Percentiles rank a stretch among this genome's conserved stretches.
phyloP scores from a whole-genome alignment of 2,113 vertebrate species.

The Nansenia antarctica region DNA sequence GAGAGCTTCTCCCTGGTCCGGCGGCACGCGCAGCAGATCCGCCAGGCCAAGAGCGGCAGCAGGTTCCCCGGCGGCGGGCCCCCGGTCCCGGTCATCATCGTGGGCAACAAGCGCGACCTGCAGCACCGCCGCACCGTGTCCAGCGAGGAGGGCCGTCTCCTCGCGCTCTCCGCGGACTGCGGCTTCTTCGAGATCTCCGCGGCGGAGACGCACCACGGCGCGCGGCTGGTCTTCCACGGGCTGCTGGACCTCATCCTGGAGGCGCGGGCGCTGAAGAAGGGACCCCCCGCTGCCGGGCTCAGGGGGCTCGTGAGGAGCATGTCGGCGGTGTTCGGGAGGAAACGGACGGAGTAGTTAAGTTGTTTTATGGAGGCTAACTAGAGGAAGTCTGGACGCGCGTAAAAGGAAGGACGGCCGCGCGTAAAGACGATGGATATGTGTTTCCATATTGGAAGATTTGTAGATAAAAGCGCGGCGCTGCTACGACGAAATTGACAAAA shows the following conservation, averaged over 20 bases:
- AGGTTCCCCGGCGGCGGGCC: conserved; percentile 16
- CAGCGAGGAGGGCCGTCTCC: conserved; percentile 61
- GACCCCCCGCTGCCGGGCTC: conserved; percentile 42
- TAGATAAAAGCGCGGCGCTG: not conserved
- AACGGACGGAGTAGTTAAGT: conserved; percentile 18
- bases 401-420: not conserved
- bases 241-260: conserved; percentile 59
- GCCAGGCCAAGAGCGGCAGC: conserved; percentile 45
- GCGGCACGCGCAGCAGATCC: conserved; percentile 60
- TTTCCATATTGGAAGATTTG: conserved; percentile 3
- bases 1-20: conserved; percentile 61
- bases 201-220: conserved; percentile 67
- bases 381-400: not conserved
- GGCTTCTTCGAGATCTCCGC: conserved; percentile 70
- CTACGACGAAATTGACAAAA: not conserved
- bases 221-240: conserved; percentile 63
- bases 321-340: conserved; percentile 65
- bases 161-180: conserved; percentile 57
- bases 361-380: not conserved
- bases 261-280: conserved; percentile 48
- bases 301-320: conserved; percentile 66
- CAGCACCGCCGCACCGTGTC: conserved; percentile 59
- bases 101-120: conserved; percentile 70
- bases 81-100: conserved; percentile 55
- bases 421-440: not conserved